Base-by-base conservation (phyloP, 2,888 invertebrate genomes). In the Chrysomela aeneicollis region DNA sequence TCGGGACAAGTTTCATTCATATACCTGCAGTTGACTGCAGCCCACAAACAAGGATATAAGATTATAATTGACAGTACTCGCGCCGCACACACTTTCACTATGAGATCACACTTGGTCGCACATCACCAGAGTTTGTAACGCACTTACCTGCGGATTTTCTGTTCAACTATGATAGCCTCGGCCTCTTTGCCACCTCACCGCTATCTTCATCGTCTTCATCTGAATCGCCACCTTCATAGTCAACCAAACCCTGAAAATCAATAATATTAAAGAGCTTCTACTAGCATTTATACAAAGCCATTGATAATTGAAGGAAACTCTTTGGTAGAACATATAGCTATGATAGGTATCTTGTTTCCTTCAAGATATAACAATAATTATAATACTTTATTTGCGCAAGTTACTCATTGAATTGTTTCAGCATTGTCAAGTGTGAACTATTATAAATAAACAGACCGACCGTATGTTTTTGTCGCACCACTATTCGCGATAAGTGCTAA, bases 191-290 rank as follows among this genome's bases (percentile, higher is more conserved):
- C 68, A 83, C 79, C 74, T 86, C 84, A 59, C 86, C 86, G 42
- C 85, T 83, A 69, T 91, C 90, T 69, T 94, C 93, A 66, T 95
- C 95, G 65, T 95, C 95, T 78, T 97, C 97, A 78, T 98, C 97
- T 0, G 97, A 97, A 84, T 98, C 97, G 61, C 95, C 97, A 63
- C 95, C 97, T 81, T 98, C 97, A 79, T 98, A 98, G 84, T 98
- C 98, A 69, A 98, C 98, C 78, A 98, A 87, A 74, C 95, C 94
- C 94, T 94, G 81, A 22, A 78, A 81, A 62, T 15, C 35, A 59
- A 63, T 21, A 22, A 26, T 15, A 70, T 62, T 70, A 42, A 68
- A 66, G 57, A 49, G 64, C 37, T 42, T 49, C 50, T 52, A 57
- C 21, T 35, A 22, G 46, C n/a, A n/a, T n/a, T n/a, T n/a, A n/a